Percentiles rank a stretch among this genome's conserved stretches.
Conservation (phyloP, 1,140 invertebrate species). For the Drosophila busckii region DNA sequence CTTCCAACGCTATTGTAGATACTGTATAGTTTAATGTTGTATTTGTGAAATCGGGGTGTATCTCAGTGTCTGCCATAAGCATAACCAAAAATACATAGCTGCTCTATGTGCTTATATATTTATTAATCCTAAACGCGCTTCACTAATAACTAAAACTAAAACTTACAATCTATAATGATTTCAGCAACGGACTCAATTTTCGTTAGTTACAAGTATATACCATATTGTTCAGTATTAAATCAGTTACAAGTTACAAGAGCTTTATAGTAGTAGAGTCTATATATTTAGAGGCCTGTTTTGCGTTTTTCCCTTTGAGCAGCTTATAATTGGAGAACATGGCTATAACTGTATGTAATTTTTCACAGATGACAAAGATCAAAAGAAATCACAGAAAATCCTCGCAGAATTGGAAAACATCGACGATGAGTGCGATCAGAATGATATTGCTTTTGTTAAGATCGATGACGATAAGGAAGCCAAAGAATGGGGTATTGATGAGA, state of each 20-base stretch:
- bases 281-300: constrained; percentile 6
- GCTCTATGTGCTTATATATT: constrained; percentile 53
- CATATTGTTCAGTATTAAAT: constrained; percentile 6
- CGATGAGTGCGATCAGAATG: constrained; percentile 94
- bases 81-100: constrained; percentile 26
- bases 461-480: constrained; percentile 92
- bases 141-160: constrained; percentile 41
- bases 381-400: constrained; percentile 93
- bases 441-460: constrained; percentile 96
- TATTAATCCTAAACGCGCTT: constrained; percentile 50
- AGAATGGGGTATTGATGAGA: constrained; percentile 91
- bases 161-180: constrained; percentile 2
- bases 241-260: constrained; percentile 29
- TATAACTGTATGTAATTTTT: constrained; percentile 21
- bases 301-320: not conserved
- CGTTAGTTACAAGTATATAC: not conserved
- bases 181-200: constrained; percentile 1
- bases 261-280: constrained; percentile 13
- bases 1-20: constrained; percentile 45
- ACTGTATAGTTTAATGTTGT: constrained; percentile 44
- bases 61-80: constrained; percentile 49
- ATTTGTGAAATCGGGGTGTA: constrained; percentile 44
- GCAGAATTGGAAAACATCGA: constrained; percentile 95
- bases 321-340: constrained; percentile 13
- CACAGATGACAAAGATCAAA: constrained; percentile 93